Evolutionary conservation across 1,140 invertebrate species (phyloP), one percentile per base, ranked within the genome.

Genomic region (Sesamia nonagrioides): DNA sequence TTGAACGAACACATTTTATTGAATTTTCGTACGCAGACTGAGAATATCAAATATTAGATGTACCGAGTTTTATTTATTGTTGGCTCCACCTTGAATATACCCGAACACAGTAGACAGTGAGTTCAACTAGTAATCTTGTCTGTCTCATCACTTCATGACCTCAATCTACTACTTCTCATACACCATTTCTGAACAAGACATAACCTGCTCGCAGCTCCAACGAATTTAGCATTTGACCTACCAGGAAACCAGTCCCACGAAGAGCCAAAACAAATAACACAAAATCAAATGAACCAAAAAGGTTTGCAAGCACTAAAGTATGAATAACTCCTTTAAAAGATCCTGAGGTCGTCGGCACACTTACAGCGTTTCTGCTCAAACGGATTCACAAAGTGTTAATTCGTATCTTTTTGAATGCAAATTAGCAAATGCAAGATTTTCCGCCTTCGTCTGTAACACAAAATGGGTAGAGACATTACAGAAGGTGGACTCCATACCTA

Each of bases 291-390:
- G 61, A 21, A 66, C 17, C 61, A 66, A 66, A 66, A 66, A 69
- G 66, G 40, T 27, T 69, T 69, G 6, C 18, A 69, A 50, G 50
- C 21, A 69, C 42, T 33, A 27, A 68, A 48, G 66, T 69, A 33
- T 69, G 66, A 40, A 40, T 40, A 61, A 69, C 40, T 68, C 37
- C 60, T 69, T 48, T n/a, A 21, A 42, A 13, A 9, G 2, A 45
- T 48, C 61, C 60, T 72, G 60, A 48, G 82, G 77, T 78, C 80
- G 60, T 82, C 72, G 84, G 79, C 84, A 81, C 68, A 85, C 75
- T 85, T 83, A 17, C 40, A 21, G 11, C 27, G 27, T 68, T 68
- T 48, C 5, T 68, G 7, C 40, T 27, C 63, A 13, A 68, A 48
- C 42, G 48, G 63, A 68, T 68, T 68, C 63, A 68, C 27, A 11